These are phyloP conservation scores for Mus spicilegus DNA, from an alignment of 2,113 vertebrate species.

Conservation along the genomic window DNA sequence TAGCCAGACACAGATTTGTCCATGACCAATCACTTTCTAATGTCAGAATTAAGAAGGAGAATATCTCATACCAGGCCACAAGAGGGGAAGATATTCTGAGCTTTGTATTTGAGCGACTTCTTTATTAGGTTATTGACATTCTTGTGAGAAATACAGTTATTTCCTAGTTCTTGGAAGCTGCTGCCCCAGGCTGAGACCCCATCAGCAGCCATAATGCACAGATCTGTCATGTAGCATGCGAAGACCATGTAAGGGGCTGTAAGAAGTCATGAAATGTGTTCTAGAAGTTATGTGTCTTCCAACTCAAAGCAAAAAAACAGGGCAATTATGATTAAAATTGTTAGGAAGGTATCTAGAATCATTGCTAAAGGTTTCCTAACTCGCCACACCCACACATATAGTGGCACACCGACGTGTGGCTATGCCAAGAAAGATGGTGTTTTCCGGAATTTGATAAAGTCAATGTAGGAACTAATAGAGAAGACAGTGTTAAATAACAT, in stretches of 20 bases:
- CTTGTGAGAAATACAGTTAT: not conserved
- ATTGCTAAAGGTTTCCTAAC: not conserved
- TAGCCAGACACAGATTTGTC: conserved; percentile 17
- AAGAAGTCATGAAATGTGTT: not conserved
- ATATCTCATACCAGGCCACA: not conserved
- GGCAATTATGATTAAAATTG: not conserved
- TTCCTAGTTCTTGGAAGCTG: not conserved
- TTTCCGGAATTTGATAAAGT: not conserved
- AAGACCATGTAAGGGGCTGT: not conserved
- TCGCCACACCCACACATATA: not conserved
- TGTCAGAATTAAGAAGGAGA: not conserved
- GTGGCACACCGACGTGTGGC: not conserved
- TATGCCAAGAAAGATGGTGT: not conserved
- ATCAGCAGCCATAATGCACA: not conserved
- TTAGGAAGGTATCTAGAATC: not conserved
- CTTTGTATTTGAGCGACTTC: not conserved
- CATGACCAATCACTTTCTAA: not conserved
- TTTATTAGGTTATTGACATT: not conserved
- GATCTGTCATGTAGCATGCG: not conserved
- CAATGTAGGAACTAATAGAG: not conserved
- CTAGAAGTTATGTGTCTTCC: not conserved
- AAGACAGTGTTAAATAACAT: not conserved
- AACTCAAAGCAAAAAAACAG: not conserved
- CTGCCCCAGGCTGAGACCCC: not conserved
- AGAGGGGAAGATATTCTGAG: not conserved